Conservation (phyloP, 23 tunicate genomes). For the Trididemnum clinides region DNA sequence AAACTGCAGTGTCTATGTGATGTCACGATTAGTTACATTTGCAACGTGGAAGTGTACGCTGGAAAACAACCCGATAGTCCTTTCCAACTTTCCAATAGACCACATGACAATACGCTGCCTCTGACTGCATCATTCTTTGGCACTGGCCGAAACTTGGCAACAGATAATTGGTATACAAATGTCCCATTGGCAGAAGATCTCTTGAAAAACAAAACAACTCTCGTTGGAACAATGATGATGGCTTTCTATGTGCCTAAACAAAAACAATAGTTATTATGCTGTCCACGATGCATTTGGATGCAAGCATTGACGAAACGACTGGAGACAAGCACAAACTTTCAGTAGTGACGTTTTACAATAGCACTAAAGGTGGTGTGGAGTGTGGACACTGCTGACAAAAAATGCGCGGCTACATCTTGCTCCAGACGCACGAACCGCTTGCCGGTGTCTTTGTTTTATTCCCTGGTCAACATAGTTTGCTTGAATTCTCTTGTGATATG, state of each 20-base stretch:
- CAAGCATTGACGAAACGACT: background rate
- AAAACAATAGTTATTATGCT: background rate
- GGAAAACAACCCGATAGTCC: conserved; percentile 40
- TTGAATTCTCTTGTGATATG: background rate
- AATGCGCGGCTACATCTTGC: conserved; percentile 7
- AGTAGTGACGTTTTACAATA: background rate
- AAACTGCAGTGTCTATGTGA: background rate
- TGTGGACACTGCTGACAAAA: conserved; percentile 24
- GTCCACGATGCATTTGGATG: background rate
- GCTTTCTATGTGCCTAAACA: conserved; percentile 13
- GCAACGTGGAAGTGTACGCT: conserved; percentile 35
- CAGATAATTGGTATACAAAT: background rate
- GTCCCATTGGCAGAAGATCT: background rate
- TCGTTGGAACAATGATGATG: background rate
- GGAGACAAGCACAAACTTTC: conserved; percentile 11
- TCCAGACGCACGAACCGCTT: conserved; percentile 1
- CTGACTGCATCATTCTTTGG: background rate
- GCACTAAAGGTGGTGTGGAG: conserved; percentile 23
- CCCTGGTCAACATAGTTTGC: background rate
- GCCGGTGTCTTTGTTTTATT: conserved; percentile 17
- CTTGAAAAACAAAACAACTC: background rate
- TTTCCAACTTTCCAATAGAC: background rate
- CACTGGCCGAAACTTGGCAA: conserved; percentile 8
- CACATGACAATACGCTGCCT: background rate
- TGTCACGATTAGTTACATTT: background rate